These are phyloP conservation scores for Chlamydotis undulata DNA, from an alignment of 2,113 vertebrate genomes.

Conservation along the genomic window DNA sequence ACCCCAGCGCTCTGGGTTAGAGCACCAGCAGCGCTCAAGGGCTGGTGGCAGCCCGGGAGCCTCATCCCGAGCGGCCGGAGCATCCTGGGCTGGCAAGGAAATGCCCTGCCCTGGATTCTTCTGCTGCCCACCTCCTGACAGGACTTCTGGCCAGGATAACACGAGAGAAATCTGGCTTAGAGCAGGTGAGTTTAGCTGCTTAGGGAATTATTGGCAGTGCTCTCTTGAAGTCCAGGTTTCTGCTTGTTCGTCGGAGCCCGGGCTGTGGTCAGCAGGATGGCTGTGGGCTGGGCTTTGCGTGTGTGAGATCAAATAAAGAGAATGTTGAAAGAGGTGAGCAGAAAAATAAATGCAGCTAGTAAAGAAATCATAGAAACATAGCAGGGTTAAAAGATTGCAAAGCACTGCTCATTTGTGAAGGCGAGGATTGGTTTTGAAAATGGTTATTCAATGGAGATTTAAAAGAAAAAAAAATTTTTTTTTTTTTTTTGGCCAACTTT, in stretches of 20 bases:
- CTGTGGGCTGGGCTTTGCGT: neutral
- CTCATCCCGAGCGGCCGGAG: neutral
- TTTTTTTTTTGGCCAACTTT: neutral
- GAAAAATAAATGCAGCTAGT: neutral
- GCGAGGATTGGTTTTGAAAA: neutral
- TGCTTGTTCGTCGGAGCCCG: fast-evolving
- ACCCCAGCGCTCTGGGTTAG: slow-evolving; percentile 58
- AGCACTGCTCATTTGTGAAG: neutral
- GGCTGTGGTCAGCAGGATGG: neutral
- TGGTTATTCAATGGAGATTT: neutral
- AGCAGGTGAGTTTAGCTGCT: neutral
- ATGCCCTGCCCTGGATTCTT: neutral
- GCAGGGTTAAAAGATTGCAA: neutral
- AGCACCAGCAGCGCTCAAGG: neutral
- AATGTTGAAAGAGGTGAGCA: neutral
- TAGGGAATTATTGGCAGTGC: neutral
- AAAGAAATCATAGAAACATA: neutral
- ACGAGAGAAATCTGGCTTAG: neutral
- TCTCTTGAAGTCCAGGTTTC: neutral
- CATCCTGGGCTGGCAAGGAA: neutral
- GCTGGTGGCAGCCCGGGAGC: neutral
- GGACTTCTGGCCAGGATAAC: neutral
- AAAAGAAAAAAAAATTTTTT: neutral
- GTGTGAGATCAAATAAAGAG: neutral
- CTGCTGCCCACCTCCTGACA: neutral